phyloP scores from a whole-genome alignment of 1,140 invertebrate species.

The Hestina assimilis region DNA sequence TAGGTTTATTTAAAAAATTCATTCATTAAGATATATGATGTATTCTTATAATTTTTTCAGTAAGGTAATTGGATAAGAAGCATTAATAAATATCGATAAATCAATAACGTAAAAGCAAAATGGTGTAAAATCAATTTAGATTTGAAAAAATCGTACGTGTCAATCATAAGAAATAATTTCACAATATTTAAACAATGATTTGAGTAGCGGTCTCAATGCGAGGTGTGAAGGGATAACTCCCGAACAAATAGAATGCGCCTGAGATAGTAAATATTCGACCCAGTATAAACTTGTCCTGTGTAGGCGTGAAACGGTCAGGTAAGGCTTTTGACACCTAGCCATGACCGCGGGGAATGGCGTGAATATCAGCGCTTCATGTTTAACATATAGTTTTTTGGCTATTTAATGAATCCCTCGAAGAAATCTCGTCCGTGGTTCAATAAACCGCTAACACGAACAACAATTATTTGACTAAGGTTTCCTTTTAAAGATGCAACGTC shows the following conservation, averaged over 20 bases:
- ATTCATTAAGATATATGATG: too few species aligned
- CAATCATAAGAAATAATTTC: conserved; percentile 43
- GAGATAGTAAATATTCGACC: conserved; percentile 63
- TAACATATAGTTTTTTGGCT: conserved; percentile 60
- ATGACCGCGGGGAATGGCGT: conserved; percentile 45
- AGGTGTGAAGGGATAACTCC: conserved; percentile 72
- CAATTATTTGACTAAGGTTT: not conserved
- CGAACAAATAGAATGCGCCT: conserved; percentile 61
- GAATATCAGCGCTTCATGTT: conserved; percentile 67
- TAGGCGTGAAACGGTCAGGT: conserved; percentile 69
- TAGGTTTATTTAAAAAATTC: too few species aligned
- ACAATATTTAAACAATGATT: conserved; percentile 63
- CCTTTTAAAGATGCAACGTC: not conserved
- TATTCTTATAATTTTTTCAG: too few species aligned
- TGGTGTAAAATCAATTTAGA: not conserved
- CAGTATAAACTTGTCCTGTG: conserved; percentile 49
- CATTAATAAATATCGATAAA: too few species aligned
- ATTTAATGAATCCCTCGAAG: conserved; percentile 44
- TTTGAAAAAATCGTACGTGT: conserved; percentile 30
- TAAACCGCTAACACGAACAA: not conserved
- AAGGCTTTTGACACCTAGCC: conserved; percentile 76
- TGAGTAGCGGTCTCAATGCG: conserved; percentile 57
- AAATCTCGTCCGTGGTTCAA: conserved; percentile 22
- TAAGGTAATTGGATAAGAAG: too few species aligned
- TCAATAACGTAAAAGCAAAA: too few species aligned